Percentiles rank a stretch among this genome's conserved stretches.
Conservation (phyloP, 1,140 invertebrate species). For the Penaeus indicus region DNA sequence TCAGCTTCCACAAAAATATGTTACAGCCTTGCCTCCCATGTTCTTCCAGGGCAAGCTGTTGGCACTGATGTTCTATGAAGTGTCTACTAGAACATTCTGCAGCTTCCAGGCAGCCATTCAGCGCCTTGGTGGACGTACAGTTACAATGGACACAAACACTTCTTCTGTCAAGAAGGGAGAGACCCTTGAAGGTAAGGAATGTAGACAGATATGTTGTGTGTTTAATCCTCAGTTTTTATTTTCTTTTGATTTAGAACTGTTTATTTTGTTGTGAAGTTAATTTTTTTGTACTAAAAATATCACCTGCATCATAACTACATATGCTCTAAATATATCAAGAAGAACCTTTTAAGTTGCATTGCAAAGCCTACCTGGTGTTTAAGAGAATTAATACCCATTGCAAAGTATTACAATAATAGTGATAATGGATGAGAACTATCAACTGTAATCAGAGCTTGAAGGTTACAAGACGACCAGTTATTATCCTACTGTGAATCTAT, state of each 20-base stretch:
- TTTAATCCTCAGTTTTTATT: background rate
- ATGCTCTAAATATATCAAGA: too few species aligned
- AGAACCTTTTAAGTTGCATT: too few species aligned
- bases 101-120: slow-evolving; percentile 98
- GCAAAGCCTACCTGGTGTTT: too few species aligned
- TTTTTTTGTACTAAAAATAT: too few species aligned
- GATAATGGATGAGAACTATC: too few species aligned
- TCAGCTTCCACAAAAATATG: background rate
- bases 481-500: too few species aligned
- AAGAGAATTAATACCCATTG: too few species aligned
- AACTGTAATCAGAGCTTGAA: too few species aligned
- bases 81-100: slow-evolving; percentile 94
- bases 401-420: too few species aligned
- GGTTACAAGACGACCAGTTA: too few species aligned
- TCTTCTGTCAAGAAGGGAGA: slow-evolving; percentile 98
- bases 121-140: slow-evolving; percentile 90
- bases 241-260: background rate
- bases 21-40: background rate
- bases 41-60: slow-evolving; percentile 86
- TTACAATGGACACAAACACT: slow-evolving; percentile 88
- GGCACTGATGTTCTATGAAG: slow-evolving; percentile 97
- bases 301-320: too few species aligned
- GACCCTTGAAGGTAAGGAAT: slow-evolving; percentile 82
- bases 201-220: background rate
- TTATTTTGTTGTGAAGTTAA: too few species aligned